Evolutionary conservation across 2,888 invertebrate species (phyloP), one percentile per base, ranked within the genome.

Genomic region (Cheiracanthium punctorium): DNA sequence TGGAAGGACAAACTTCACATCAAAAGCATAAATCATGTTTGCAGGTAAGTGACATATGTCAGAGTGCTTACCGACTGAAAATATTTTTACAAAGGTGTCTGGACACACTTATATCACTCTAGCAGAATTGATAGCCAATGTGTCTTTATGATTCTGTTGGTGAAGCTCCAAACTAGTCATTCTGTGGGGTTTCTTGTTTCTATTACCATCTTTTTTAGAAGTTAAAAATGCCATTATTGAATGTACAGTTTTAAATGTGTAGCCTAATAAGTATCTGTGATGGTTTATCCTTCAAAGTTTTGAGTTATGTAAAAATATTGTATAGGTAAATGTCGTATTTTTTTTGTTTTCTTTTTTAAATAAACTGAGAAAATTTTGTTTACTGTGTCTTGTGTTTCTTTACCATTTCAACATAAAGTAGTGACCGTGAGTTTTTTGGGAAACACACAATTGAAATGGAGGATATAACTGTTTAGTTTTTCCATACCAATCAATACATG

Each of bases 251-350:
- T 72, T 52, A 79, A n/a, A 37, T 79, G 79, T 84, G 84, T 84
- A 84, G 84, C 84, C n/a, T n/a, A n/a, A 72, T 73, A 52, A 74
- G 65, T 84, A 84, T 84, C 84, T 84, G 84, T 84, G 84, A 84
- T 84, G 84, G 84, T 84, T 84, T 84, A 84, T 74, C 73, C 84
- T 43, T 71, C 28, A 74, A 84, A 67, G 20, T 43, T 71, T 71
- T n/a, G 43, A 69, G 73, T 79, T 84, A 79, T 84, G 84, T 84
- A 69, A 82, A 84, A 64, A 79, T 74, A 28, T 64, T 81, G 82
- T 84, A 79, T 84, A 84, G 79, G 69, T 33, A 7, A 84, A 77
- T 28, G 70, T 52, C 72, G 65, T 77, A 73, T 84, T 69, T 32
- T 74, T 84, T 82, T 69, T 69, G 33, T 32, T 69, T 69, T 69